Conservation (phyloP, 2,113 vertebrate genomes). For the Paradisaea rubra region DNA sequence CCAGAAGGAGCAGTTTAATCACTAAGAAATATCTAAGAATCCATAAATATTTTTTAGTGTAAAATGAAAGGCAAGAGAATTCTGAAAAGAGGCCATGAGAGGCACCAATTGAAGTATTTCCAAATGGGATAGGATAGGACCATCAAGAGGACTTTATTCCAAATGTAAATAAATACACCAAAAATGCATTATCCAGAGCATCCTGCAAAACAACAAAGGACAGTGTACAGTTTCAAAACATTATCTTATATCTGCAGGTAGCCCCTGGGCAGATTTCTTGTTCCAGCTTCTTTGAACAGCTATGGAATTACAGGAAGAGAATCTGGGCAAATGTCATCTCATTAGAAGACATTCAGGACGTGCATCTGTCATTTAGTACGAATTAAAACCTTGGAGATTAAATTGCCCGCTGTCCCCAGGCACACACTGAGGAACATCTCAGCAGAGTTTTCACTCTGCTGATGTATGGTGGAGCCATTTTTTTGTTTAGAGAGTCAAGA, state of each 20-base stretch:
- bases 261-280: not conserved
- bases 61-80: not conserved
- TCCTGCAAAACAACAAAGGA: not conserved
- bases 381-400: conserved; percentile 16
- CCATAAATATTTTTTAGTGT: not conserved
- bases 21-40: not conserved
- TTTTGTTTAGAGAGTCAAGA: not conserved
- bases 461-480: not conserved
- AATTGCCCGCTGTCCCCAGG: not conserved
- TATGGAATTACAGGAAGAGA: not conserved
- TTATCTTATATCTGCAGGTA: not conserved
- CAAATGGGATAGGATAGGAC: not conserved
- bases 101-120: not conserved
- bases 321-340: not conserved
- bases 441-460: not conserved
- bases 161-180: not conserved
- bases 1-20: not conserved
- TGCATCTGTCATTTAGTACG: not conserved
- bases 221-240: not conserved
- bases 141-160: not conserved
- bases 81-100: not conserved
- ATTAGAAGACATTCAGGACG: conserved; percentile 2
- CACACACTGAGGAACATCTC: not conserved
- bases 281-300: not conserved
- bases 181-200: not conserved